Conservation (phyloP, 2,888 invertebrate species). For the Pheosia tremula region DNA sequence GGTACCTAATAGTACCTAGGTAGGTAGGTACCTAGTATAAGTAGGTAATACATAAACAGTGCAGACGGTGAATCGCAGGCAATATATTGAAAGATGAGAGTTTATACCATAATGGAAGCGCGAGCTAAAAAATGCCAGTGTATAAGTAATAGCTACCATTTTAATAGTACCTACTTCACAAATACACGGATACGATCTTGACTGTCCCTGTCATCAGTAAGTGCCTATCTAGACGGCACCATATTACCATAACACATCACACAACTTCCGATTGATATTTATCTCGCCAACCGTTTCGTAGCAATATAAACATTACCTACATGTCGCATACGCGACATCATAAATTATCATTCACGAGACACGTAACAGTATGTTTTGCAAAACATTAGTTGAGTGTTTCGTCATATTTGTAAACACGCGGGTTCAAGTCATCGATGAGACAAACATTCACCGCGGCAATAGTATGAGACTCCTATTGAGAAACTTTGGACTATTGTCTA, state of each 20-base stretch:
- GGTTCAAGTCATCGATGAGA: slow-evolving; percentile 42
- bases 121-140: too few species aligned
- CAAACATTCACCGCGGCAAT: slow-evolving; percentile 33
- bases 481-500: slow-evolving; percentile 40
- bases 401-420: slow-evolving; percentile 59
- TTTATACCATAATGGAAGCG: too few species aligned
- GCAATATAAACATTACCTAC: slow-evolving; percentile 11
- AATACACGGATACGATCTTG: not conserved
- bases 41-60: too few species aligned
- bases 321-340: slow-evolving; percentile 15
- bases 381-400: slow-evolving; percentile 50
- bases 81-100: too few species aligned
- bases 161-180: not conserved
- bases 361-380: slow-evolving; percentile 35
- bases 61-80: too few species aligned
- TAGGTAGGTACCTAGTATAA: too few species aligned
- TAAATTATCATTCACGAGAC: slow-evolving; percentile 32
- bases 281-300: not conserved
- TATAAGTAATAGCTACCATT: too few species aligned
- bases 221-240: not conserved
- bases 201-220: not conserved
- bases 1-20: too few species aligned
- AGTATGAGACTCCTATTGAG: slow-evolving; percentile 31
- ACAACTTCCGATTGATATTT: not conserved
- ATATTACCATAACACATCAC: not conserved